phyloP scores from a whole-genome alignment of 2,797 vertebrate species.

The Coilia nasus region DNA sequence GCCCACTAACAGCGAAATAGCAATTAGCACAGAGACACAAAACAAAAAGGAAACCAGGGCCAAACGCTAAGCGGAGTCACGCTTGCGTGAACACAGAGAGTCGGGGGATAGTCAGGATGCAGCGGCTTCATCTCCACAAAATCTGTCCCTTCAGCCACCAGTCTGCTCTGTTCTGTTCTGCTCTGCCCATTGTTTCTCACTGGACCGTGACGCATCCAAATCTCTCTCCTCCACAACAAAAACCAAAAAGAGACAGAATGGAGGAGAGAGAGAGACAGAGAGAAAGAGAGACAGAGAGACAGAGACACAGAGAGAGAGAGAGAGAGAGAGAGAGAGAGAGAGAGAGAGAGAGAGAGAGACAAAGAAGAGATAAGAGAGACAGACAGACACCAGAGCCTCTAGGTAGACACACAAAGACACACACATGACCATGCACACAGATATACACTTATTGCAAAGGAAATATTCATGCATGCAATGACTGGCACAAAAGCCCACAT shows the following conservation, averaged over 20 bases:
- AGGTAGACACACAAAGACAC: too few relatives aligned
- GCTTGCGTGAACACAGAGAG: neutral
- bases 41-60: neutral
- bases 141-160: neutral
- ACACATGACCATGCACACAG: too few relatives aligned
- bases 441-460: too few relatives aligned
- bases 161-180: neutral
- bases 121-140: neutral
- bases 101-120: neutral
- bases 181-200: neutral
- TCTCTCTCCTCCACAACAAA: neutral
- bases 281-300: too few relatives aligned
- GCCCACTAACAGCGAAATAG: neutral
- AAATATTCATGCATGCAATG: too few relatives aligned
- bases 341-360: too few relatives aligned
- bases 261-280: too few relatives aligned
- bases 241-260: neutral
- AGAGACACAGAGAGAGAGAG: too few relatives aligned
- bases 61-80: neutral
- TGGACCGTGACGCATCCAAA: conserved; percentile 9
- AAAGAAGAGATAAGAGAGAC: too few relatives aligned
- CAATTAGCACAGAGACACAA: neutral
- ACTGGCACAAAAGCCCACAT: too few relatives aligned
- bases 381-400: too few relatives aligned
- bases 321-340: too few relatives aligned